phyloP scores from a whole-genome alignment of 2,888 invertebrate genomes.

The Lobophora halterata region DNA sequence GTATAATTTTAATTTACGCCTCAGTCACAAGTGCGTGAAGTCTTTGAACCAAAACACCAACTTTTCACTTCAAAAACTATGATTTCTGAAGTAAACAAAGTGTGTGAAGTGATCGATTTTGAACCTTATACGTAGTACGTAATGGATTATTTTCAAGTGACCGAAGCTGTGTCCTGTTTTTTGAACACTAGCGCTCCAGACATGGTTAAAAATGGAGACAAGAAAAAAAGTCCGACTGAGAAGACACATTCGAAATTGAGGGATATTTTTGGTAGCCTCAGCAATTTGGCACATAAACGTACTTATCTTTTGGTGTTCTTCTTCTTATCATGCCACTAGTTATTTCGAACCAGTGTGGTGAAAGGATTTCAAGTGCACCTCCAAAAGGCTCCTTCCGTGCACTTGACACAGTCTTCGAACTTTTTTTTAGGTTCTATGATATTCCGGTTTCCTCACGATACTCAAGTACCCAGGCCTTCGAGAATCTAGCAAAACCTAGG shows the following conservation, averaged over 20 bases:
- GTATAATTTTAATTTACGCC: conserved; percentile 1
- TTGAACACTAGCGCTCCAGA: conserved; percentile 4
- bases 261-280: conserved; percentile 54
- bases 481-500: too few relatives aligned
- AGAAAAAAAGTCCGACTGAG: conserved; percentile 49
- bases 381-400: too few relatives aligned
- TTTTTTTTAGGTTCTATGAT: too few relatives aligned
- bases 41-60: not conserved
- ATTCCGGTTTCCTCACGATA: too few relatives aligned
- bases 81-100: not conserved
- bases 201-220: conserved; percentile 11
- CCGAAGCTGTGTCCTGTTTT: conserved; percentile 7
- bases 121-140: not conserved
- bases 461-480: too few relatives aligned
- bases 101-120: conserved; percentile 5
- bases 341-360: too few relatives aligned
- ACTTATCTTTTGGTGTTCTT: conserved; percentile 31
- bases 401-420: too few relatives aligned
- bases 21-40: not conserved
- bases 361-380: too few relatives aligned
- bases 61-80: conserved; percentile 1
- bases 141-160: conserved; percentile 13
- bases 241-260: conserved; percentile 50
- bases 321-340: too few relatives aligned
- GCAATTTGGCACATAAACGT: conserved; percentile 48